Evolutionary conservation across 2,113 vertebrate species (phyloP), one percentile per base, ranked within the genome.

Genomic region (Micronisus gabar): DNA sequence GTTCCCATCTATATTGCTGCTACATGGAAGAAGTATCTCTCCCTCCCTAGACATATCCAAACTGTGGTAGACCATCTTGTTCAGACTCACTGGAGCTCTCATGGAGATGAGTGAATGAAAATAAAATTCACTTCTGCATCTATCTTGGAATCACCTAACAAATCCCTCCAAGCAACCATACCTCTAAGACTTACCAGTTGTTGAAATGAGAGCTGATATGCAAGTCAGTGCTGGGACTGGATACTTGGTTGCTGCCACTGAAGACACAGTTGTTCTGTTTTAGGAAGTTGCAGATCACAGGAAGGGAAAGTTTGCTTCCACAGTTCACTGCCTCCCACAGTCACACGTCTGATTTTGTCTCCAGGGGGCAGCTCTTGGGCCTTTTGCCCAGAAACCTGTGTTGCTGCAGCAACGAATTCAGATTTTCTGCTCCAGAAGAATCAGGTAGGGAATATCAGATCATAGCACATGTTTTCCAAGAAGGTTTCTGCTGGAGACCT

Each of bases 1-100:
- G 20, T 68, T 11, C 23, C 4, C 6, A 32, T 22, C 23, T 61
- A 45, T 48, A 4, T 34, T 62, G 20, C 9, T 88, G 75, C 7
- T n/a, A 70, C 3, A 25, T 4, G 9, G 41, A 90, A 71, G 66
- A 53, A 59, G 38, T 7, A n/a, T 29, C 6, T 59, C 10, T 62
- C 13, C 6, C 9, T 71, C 27, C 5, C 11, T 45, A 9, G 7
- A 22, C 1, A 5, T 11, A 58, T 4, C 11, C 7, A 3, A 61
- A 36, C 8, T 53, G 11, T 32, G 20, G 11, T 36, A 73, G 55
- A 58, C 11, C 23, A 5, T 41, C 55, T 88, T 45, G 10, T 62
- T 73, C 18, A 40, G 62, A 16, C 9, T 65, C 13, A 16, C 15
- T 4, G 3, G 50, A 85, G 14, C 11, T 71, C 26, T 70, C 34